Percentiles rank a stretch among this genome's conserved stretches.
These are phyloP conservation scores for Spodoptera picta DNA, from an alignment of 2,888 invertebrate species.

Conservation along the genomic window DNA sequence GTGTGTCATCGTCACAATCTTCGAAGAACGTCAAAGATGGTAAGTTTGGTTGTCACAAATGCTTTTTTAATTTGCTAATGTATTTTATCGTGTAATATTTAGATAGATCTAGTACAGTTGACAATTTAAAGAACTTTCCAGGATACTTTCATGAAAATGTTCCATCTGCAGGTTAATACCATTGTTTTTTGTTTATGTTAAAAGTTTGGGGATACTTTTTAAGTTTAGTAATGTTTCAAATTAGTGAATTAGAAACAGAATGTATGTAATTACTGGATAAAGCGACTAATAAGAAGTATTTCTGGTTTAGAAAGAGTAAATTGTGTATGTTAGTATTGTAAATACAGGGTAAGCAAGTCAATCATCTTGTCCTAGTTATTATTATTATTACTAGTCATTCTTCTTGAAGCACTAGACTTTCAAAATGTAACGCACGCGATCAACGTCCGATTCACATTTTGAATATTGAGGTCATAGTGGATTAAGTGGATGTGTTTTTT, in stretches of 20 bases:
- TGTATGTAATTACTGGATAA: neutral
- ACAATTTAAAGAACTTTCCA: neutral
- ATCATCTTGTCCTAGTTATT: constrained; percentile 39
- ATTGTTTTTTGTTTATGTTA: constrained; percentile 24
- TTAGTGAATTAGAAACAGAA: constrained; percentile 10
- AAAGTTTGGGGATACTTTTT: constrained; percentile 59
- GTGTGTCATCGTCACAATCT: constrained; percentile 92
- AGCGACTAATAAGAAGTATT: neutral
- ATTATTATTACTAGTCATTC: constrained; percentile 31
- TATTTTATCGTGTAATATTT: constrained; percentile 11
- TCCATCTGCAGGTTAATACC: neutral
- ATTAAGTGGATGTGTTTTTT: constrained; percentile 30
- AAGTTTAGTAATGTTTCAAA: constrained; percentile 46
- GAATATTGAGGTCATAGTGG: constrained; percentile 54
- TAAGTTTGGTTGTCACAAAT: constrained; percentile 84
- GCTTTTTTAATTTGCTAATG: constrained; percentile 43
- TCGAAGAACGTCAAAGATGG: constrained; percentile 93
- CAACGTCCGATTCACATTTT: constrained; percentile 56
- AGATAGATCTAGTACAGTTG: constrained; percentile 3
- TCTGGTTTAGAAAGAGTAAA: neutral
- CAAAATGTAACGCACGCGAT: constrained; percentile 58
- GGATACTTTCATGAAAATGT: neutral
- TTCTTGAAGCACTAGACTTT: constrained; percentile 52
- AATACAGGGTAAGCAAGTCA: constrained; percentile 9
- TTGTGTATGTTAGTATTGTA: neutral